phyloP scores from a whole-genome alignment of 1,140 invertebrate genomes.

The Mycetomoellerius zeteki region DNA sequence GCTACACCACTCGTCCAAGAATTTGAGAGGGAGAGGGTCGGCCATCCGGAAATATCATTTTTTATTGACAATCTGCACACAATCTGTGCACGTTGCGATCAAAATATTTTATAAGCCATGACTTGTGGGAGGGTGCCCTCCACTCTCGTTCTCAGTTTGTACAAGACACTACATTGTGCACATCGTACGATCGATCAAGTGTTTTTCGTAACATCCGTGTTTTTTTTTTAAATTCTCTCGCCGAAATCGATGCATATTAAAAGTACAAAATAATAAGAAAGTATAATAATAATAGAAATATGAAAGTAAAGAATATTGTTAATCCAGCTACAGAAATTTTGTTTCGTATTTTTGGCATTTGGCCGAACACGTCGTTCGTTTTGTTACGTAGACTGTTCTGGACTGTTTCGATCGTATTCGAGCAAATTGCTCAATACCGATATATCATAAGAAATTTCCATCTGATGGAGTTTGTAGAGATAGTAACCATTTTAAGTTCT shows the following conservation, averaged over 20 bases:
- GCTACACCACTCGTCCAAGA: background rate
- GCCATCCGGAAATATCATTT: constrained; percentile 23
- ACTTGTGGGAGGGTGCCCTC: background rate
- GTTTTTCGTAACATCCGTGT: background rate
- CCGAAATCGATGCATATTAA: background rate
- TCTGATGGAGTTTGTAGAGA: background rate
- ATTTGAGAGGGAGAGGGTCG: constrained; percentile 9
- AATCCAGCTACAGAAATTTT: background rate
- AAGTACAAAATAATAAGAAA: background rate
- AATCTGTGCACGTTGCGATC: constrained; percentile 30
- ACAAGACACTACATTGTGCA: background rate
- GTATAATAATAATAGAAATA: constrained; percentile 1
- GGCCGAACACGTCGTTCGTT: constrained; percentile 17
- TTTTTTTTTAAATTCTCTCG: background rate
- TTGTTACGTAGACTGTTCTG: constrained; percentile 20
- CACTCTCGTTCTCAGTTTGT: constrained; percentile 1
- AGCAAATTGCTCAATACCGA: constrained; percentile 19
- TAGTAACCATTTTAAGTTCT: background rate
- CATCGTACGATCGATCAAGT: background rate
- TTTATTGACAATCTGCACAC: background rate
- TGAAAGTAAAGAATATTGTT: constrained; percentile 13
- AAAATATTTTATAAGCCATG: constrained; percentile 50
- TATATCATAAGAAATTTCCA: constrained; percentile 1
- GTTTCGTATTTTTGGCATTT: constrained; percentile 30
- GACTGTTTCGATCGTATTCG: background rate